A percentile compares a stretch with the other conserved stretches of the same genome.
Conservation (phyloP, 2,113 vertebrate species). For the Hemibagrus wyckioides region DNA sequence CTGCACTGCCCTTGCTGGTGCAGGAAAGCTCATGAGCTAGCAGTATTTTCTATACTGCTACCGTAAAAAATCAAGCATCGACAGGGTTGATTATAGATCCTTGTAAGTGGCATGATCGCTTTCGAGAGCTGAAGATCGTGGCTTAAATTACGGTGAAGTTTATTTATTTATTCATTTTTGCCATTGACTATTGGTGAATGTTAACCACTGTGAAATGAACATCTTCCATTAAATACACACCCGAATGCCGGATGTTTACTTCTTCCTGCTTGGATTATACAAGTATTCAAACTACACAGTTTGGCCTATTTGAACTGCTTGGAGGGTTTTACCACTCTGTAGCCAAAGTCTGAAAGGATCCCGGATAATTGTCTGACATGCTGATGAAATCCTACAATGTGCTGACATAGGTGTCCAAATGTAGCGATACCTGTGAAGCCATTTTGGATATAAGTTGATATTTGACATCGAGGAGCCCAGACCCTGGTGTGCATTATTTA, state of each 20-base stretch:
- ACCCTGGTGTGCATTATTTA: background rate
- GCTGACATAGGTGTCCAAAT: background rate
- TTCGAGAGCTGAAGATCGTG: background rate
- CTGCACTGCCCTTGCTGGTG: constrained; percentile 1
- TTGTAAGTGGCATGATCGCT: background rate
- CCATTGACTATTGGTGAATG: background rate
- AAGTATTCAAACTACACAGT: no score
- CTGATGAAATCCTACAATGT: background rate
- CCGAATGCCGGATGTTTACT: background rate
- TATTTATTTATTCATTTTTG: background rate
- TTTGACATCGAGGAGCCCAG: background rate
- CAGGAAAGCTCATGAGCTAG: background rate
- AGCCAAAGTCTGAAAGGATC: background rate
- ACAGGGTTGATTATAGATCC: background rate
- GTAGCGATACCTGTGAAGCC: background rate
- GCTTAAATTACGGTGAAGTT: background rate
- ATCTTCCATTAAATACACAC: background rate
- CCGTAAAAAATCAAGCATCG: background rate
- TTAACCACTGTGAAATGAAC: background rate
- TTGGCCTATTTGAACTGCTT: no score
- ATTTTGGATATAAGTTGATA: background rate
- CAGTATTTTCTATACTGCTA: background rate
- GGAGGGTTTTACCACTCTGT: background rate
- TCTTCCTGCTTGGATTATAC: background rate
- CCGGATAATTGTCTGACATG: background rate